These are phyloP conservation scores for Babylonia areolata DNA, from an alignment of 1,140 invertebrate genomes.

Conservation along the genomic window DNA sequence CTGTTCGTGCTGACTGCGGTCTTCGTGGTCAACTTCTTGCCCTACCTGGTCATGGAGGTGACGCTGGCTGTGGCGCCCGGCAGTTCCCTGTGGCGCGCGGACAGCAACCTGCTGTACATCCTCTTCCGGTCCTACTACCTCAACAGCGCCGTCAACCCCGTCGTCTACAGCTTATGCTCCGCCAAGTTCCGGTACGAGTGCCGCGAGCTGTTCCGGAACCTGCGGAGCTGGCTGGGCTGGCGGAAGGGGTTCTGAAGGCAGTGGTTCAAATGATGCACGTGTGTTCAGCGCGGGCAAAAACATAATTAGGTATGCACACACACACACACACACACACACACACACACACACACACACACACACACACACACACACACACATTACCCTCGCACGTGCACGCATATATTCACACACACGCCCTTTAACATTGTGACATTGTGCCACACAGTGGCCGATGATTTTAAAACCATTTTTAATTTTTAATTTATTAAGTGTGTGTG, in stretches of 20 bases:
- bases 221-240: neutral
- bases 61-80: neutral
- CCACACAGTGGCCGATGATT: too few species aligned
- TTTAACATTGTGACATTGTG: too few species aligned
- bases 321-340: neutral
- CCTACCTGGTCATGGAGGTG: neutral
- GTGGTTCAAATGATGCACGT: too few species aligned
- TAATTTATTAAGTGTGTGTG: neutral
- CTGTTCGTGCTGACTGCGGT: constrained; percentile 2
- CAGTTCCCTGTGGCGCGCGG: neutral
- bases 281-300: too few species aligned
- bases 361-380: neutral
- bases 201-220: neutral
- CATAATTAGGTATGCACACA: neutral
- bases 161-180: neutral
- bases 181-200: neutral
- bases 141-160: neutral
- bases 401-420: neutral
- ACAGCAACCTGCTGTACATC: neutral
- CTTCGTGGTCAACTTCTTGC: neutral
- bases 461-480: neutral
- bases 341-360: neutral
- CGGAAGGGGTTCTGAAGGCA: neutral
- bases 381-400: neutral
- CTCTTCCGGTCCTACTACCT: neutral